Conservation (phyloP, 2,888 invertebrate genomes). For the Eurytoma californica region DNA sequence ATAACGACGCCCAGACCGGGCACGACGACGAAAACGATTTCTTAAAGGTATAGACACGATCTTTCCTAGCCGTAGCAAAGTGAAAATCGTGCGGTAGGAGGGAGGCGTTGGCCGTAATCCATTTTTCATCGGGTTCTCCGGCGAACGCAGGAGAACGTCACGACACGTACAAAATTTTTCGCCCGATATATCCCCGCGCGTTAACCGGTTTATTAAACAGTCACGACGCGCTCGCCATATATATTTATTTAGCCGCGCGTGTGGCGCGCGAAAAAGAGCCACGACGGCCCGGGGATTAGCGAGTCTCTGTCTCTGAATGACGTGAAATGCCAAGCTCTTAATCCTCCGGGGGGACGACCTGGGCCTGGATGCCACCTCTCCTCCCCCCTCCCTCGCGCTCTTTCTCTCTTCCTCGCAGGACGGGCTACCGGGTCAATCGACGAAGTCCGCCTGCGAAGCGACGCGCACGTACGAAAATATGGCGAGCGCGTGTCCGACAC, state of each 20-base stretch:
- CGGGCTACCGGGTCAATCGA: conserved; percentile 28
- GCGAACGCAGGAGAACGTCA: neutral
- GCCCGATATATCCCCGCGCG: neutral
- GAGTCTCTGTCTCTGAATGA: conserved; percentile 66
- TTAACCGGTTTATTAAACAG: conserved; percentile 67
- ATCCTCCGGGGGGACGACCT: conserved; percentile 58
- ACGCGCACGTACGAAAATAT: conserved; percentile 4
- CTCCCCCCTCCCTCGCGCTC: too few species aligned
- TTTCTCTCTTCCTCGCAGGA: too few species aligned
- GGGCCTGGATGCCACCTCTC: conserved; percentile 31
- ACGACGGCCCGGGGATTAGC: conserved; percentile 63
- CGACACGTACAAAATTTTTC: conserved; percentile 31
- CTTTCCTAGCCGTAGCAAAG: conserved; percentile 10
- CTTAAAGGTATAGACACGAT: conserved; percentile 27
- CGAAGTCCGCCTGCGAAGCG: conserved; percentile 14
- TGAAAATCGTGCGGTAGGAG: conserved; percentile 39
- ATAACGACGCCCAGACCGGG: conserved; percentile 17
- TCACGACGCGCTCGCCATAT: conserved; percentile 62
- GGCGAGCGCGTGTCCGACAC: conserved; percentile 17
- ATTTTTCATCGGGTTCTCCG: conserved; percentile 54
- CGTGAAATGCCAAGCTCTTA: conserved; percentile 70
- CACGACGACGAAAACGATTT: conserved; percentile 39
- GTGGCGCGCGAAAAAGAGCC: conserved; percentile 33
- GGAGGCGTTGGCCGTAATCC: conserved; percentile 60
- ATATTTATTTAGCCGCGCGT: conserved; percentile 52